These are phyloP conservation scores for Pseudotriccus pelzelni DNA, from an alignment of 2,797 vertebrate genomes.

Conservation along the genomic window DNA sequence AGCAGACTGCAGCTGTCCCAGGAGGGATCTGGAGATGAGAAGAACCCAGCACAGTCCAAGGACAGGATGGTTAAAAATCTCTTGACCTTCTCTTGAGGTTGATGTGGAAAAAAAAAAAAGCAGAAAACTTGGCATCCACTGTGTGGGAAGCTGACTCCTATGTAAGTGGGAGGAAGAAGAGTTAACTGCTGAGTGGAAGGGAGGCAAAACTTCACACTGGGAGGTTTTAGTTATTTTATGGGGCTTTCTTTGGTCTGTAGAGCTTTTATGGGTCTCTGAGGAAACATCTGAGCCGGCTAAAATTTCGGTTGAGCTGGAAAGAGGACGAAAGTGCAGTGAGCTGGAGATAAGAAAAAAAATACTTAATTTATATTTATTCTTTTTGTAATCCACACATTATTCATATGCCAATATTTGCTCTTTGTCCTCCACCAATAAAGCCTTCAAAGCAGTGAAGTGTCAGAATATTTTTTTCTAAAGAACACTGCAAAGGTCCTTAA, in stretches of 20 bases:
- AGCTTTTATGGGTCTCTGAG: constrained; percentile 51
- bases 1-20: not conserved
- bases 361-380: not conserved
- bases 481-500: not conserved
- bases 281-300: constrained; percentile 13
- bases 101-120: not conserved
- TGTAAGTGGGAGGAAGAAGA: not conserved
- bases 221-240: constrained; percentile 58
- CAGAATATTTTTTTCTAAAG: not conserved
- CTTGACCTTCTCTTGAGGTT: not conserved
- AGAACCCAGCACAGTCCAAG: not conserved
- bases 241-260: constrained; percentile 2
- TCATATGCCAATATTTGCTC: not conserved
- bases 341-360: constrained; percentile 50
- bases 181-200: constrained; percentile 26
- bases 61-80: not conserved
- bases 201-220: constrained; percentile 26
- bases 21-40: not conserved
- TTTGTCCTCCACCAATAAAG: not conserved
- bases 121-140: not conserved
- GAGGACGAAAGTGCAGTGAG: not conserved
- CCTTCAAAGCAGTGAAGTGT: not conserved
- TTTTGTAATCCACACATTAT: not conserved
- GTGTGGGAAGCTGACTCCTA: not conserved
- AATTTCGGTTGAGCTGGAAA: constrained; percentile 20